phyloP scores from a whole-genome alignment of 35 echinoderm and acorn worm genomes.

The Eucidaris tribuloides region DNA sequence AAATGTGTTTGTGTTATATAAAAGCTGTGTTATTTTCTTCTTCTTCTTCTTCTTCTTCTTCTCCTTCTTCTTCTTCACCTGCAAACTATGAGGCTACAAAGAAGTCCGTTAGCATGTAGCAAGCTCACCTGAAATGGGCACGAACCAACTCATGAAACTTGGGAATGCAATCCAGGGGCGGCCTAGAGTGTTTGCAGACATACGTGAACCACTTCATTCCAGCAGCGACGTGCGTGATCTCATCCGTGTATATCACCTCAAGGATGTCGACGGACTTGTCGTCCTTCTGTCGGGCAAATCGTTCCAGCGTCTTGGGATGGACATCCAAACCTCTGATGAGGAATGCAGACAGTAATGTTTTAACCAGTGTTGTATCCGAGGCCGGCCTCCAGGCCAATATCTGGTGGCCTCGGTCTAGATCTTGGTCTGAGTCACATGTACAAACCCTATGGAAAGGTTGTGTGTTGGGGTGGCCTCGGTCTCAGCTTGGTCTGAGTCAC shows the following conservation, averaged over 20 bases:
- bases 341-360: too few relatives aligned
- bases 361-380: too few relatives aligned
- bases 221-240: constrained; percentile 90
- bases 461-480: too few relatives aligned
- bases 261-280: constrained; percentile 59
- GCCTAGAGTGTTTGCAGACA: constrained; percentile 54
- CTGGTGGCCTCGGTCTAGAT: too few relatives aligned
- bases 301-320: constrained; percentile 71
- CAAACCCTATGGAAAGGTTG: too few relatives aligned
- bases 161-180: constrained; percentile 76
- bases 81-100: background rate
- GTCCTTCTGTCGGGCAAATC: constrained; percentile 68
- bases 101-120: background rate
- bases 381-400: too few relatives aligned
- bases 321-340: constrained; percentile 86
- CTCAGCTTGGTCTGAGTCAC: too few relatives aligned
- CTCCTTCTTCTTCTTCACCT: background rate
- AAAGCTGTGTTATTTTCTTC: background rate
- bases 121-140: constrained; percentile 69
- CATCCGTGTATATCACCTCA: constrained; percentile 83
- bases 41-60: background rate
- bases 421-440: too few relatives aligned
- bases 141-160: constrained; percentile 86
- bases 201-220: constrained; percentile 91
- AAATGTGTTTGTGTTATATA: background rate